Base-by-base conservation (phyloP, 2,888 invertebrate genomes). In the Drosophila rellima region DNA sequence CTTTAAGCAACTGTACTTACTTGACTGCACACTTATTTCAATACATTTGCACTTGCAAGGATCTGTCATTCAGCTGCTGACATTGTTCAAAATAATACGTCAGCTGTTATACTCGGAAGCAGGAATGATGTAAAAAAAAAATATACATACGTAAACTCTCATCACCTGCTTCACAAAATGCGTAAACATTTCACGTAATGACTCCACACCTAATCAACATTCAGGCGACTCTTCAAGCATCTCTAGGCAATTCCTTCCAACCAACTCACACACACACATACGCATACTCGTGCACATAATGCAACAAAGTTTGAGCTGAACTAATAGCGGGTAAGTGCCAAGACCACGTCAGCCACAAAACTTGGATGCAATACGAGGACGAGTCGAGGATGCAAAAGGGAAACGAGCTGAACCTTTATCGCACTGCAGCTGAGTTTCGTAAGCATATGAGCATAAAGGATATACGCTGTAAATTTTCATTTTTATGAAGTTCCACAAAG, bases 391-490 rank as follows among this genome's bases (percentile, higher is more conserved):
- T 56, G 56, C 48, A 56, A 70, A 52, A 54, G 68, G 68, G 61
- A 78, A 74, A 71, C 74, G 77, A 76, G 80, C 65, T 70, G 66
- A 74, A 50, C 87, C 77, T 75, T 78, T 82, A 82, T 85, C 83
- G 80, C 71, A 78, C 70, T 51, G 57, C 37, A 63, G 57, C 44
- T 47, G 50, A 62, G 50, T 66, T 64, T 64, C 40, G 64, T 74
- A 65, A 70, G 70, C 70, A 75, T 76, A 84, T 89, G 78, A 87
- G 76, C 88, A 89, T 81, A 84, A 87, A 84, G 88, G 88, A 89
- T 89, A 80, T 89, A 70, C 76, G 78, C 81, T 72, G 82, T 87
- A 89, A 89, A 89, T 87, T 87, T 89, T 87, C 88, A 89, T 89
- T 89, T 84, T 89, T 89, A 84, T 84, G 82, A 87, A 89, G 89